Evolutionary conservation across 2,797 vertebrate species (phyloP), one percentile per base, ranked within the genome.

Genomic region (Cichlasoma orientale): DNA sequence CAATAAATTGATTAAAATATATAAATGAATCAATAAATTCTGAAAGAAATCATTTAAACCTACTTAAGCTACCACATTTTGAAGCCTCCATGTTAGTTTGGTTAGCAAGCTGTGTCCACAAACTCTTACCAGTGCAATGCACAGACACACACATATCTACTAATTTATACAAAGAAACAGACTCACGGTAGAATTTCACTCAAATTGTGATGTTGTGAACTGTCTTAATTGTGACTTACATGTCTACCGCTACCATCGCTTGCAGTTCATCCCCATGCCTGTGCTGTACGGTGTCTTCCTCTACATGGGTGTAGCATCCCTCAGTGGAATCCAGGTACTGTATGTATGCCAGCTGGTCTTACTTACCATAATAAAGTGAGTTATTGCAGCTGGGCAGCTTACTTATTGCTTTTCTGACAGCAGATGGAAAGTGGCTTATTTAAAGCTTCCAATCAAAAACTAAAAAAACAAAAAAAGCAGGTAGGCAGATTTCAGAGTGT

Each of bases 221-320:
- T 44, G 36, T 66, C 38, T 66, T 27, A 47, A 66, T 44, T 66
- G 47, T 41, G 4, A 13, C 21, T 9, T 18, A 27, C 38, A 66
- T 66, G 59, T 18, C 18, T 50, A 18, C 8, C 1, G 16, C 16
- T 66, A 27, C 14, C 3, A 18, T 44, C 16, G 6, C 61, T 66
- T 66, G 61, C 18, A 82, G 81, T 82, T 75, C 61, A 82, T 82
- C 56, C 80, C 80, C 13, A 82, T 82, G 80, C 80, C 80, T 21
- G 80, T 82, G 75, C 71, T 82, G 55, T 82, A 82, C 0, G 80
- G 80, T 4, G 75, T 82, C 50, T 82, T 82, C 71, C 80, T 82
- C 61, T 82, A 82, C 50, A 82, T 82, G 80, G 80, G 80, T 23
- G 80, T 74, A 3, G 75, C 80, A 13, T 82, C 81, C 33, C 75